Conservation (phyloP, 2,888 invertebrate genomes). For the Lasioglossum malachurum region DNA sequence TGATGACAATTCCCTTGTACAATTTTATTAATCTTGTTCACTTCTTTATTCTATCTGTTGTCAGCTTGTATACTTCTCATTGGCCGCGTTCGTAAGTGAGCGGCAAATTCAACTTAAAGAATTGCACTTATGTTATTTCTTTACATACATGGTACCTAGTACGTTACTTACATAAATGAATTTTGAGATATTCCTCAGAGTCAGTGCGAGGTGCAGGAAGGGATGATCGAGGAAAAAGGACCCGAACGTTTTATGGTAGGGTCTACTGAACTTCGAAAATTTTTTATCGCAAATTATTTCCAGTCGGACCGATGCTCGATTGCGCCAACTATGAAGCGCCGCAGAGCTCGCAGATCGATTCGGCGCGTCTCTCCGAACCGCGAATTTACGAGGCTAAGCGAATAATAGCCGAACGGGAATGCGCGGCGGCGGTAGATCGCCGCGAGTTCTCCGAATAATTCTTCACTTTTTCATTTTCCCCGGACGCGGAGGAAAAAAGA, state of each 20-base stretch:
- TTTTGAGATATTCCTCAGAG: background rate
- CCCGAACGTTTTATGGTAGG: background rate
- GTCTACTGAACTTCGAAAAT: background rate
- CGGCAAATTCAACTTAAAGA: too few relatives aligned
- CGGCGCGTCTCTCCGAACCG: conserved; percentile 11
- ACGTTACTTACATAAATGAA: background rate
- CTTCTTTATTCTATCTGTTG: too few relatives aligned
- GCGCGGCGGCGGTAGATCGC: conserved; percentile 24
- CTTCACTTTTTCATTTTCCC: conserved; percentile 49
- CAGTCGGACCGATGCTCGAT: background rate
- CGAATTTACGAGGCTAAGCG: conserved; percentile 33
- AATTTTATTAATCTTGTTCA: too few relatives aligned
- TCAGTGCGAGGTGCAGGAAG: too few relatives aligned
- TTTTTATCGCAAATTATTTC: background rate
- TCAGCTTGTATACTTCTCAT: too few relatives aligned
- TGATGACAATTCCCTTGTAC: too few relatives aligned
- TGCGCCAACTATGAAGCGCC: background rate
- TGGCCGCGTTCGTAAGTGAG: too few relatives aligned
- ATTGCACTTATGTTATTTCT: too few relatives aligned
- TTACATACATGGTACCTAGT: too few relatives aligned
- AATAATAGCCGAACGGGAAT: conserved; percentile 34
- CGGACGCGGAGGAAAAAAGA: background rate
- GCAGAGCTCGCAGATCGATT: background rate
- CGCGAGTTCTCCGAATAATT: conserved; percentile 39
- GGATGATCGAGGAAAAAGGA: background rate